phyloP scores from a whole-genome alignment of 2,888 invertebrate species.

The Euzetes globulus region DNA sequence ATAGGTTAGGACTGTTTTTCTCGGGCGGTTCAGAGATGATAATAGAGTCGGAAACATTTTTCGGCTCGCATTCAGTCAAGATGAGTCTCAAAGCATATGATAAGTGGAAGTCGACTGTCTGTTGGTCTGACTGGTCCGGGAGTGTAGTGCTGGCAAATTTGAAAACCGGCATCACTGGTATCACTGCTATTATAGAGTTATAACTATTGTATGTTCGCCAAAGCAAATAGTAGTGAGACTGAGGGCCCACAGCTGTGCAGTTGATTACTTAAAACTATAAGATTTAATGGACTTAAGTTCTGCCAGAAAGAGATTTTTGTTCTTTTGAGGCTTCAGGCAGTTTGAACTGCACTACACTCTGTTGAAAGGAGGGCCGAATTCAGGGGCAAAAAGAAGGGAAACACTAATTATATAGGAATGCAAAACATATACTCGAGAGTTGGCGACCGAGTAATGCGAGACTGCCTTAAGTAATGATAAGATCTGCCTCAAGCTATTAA shows the following conservation, averaged over 20 bases:
- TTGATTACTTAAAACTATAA: slow-evolving; percentile 27
- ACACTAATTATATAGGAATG: slow-evolving; percentile 9
- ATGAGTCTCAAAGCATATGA: neutral
- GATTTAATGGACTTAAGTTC: slow-evolving; percentile 26
- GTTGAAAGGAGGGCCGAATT: slow-evolving; percentile 17
- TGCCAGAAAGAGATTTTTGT: neutral
- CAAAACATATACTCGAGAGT: slow-evolving; percentile 2
- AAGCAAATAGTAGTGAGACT: slow-evolving; percentile 6
- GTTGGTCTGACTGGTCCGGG: neutral
- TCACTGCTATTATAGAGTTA: slow-evolving; percentile 9
- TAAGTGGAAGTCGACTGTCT: neutral
- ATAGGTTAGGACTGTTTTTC: neutral
- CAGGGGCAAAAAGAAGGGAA: neutral
- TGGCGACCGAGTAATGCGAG: slow-evolving; percentile 19
- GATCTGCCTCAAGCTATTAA: slow-evolving; percentile 14
- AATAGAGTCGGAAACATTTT: neutral
- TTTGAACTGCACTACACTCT: slow-evolving; percentile 1
- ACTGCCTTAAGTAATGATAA: slow-evolving; percentile 9
- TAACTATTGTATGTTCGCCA: slow-evolving; percentile 1
- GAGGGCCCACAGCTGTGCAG: slow-evolving; percentile 22
- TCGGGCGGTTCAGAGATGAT: neutral
- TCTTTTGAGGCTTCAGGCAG: neutral
- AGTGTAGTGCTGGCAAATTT: neutral
- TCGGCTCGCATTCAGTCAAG: neutral
- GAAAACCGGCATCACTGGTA: neutral